phyloP scores from a whole-genome alignment of 2,797 vertebrate genomes.

The Heteromormyrus szaboi region DNA sequence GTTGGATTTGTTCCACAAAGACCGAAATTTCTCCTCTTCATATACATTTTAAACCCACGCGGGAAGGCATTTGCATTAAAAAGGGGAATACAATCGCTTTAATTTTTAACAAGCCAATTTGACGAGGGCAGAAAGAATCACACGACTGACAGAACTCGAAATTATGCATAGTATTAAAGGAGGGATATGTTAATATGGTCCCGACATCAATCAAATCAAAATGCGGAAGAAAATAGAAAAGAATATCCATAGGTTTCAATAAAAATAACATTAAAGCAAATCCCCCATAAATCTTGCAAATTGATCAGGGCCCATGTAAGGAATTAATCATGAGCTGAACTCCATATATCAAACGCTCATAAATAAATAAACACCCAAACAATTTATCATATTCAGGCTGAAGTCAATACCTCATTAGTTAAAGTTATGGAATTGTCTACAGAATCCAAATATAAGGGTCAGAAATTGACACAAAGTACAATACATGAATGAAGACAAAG shows the following conservation, averaged over 20 bases:
- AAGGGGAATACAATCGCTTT: constrained; percentile 59
- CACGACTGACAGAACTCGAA: constrained; percentile 36
- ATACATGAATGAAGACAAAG: not conserved
- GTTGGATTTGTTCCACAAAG: constrained; percentile 29
- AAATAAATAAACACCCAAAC: constrained; percentile 80
- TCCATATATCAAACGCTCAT: constrained; percentile 84
- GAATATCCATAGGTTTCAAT: constrained; percentile 48
- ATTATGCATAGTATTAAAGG: constrained; percentile 26
- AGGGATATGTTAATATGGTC: constrained; percentile 27
- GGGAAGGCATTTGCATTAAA: constrained; percentile 69
- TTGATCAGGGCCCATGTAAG: constrained; percentile 73
- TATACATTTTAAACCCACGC: constrained; percentile 60
- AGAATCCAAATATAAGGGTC: constrained; percentile 9
- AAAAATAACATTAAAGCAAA: constrained; percentile 68
- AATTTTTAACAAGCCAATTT: constrained; percentile 75
- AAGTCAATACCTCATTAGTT: constrained; percentile 76
- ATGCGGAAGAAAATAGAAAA: constrained; percentile 32
- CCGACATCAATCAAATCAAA: constrained; percentile 52
- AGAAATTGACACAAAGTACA: not conserved
- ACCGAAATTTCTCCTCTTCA: constrained; percentile 47
- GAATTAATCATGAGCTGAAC: constrained; percentile 77
- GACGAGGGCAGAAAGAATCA: constrained; percentile 60
- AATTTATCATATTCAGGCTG: constrained; percentile 69
- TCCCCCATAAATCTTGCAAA: constrained; percentile 77
- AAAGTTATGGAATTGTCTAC: constrained; percentile 59